Evolutionary conservation across 2,113 vertebrate genomes (phyloP).

Genomic region (Paratilapia polleni): DNA sequence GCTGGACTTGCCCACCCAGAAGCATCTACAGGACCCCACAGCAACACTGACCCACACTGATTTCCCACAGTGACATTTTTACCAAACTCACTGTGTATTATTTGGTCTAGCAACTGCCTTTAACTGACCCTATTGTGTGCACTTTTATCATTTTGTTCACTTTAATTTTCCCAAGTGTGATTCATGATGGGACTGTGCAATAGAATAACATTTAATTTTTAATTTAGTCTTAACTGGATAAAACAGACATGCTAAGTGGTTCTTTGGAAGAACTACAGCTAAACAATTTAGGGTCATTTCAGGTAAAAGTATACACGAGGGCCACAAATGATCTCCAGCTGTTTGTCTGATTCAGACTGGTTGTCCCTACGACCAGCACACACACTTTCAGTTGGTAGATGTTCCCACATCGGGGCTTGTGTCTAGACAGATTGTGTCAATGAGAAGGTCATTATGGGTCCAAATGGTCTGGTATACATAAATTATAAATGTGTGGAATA

Average conservation of each 20-base stretch:
- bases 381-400: not conserved
- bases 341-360: not conserved
- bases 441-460: not conserved
- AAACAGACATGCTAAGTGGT: not conserved
- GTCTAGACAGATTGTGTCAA: not conserved
- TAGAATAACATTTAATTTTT: not conserved
- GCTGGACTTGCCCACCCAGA: conserved; percentile 50
- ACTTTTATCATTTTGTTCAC: not conserved
- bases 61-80: not conserved
- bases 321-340: conserved; percentile 10
- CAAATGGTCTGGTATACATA: not conserved
- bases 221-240: not conserved
- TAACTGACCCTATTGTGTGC: not conserved
- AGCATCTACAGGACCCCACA: conserved; percentile 10
- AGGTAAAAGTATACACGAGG: not conserved
- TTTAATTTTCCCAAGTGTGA: not conserved
- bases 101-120: not conserved
- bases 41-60: not conserved
- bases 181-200: not conserved
- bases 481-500: not conserved
- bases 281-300: not conserved
- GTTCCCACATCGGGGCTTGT: not conserved
- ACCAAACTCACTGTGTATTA: not conserved
- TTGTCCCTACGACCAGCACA: not conserved
- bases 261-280: not conserved